A percentile compares a stretch with the other conserved stretches of the same genome.
These are phyloP conservation scores for Junco hyemalis DNA, from an alignment of 2,113 vertebrate genomes.

Conservation along the genomic window DNA sequence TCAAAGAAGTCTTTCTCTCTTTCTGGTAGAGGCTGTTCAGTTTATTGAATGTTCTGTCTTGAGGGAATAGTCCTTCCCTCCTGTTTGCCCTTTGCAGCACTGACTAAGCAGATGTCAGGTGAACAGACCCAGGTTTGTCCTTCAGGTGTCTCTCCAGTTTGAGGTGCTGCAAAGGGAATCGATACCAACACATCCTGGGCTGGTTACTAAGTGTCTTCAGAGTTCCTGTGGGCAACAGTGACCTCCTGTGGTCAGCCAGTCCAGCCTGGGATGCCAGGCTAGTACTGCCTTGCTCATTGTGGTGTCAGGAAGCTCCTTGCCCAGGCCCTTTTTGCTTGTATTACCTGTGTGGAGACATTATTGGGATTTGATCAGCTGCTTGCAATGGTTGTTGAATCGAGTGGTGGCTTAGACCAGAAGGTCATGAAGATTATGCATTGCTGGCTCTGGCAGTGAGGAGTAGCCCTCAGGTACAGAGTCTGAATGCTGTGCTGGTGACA, in stretches of 20 bases:
- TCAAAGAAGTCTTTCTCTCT: not conserved
- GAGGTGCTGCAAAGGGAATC: not conserved
- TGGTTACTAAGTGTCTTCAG: not conserved
- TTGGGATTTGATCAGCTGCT: not conserved
- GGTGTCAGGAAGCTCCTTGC: not conserved
- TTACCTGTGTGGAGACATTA: not conserved
- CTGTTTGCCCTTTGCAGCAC: not conserved
- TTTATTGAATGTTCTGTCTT: not conserved
- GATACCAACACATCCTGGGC: not conserved
- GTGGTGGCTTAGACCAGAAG: not conserved
- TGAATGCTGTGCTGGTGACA: not conserved
- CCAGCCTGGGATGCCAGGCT: not conserved
- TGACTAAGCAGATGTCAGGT: not conserved
- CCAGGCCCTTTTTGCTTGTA: not conserved
- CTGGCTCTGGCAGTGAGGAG: not conserved
- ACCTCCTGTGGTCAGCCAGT: conserved; percentile 46
- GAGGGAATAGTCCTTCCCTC: not conserved
- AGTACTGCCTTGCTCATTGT: fast-evolving
- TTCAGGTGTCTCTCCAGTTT: not conserved
- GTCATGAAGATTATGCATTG: not conserved
- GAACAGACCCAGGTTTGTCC: not conserved
- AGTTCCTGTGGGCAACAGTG: conserved; percentile 20
- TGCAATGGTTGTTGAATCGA: not conserved
- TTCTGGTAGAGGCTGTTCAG: not conserved
- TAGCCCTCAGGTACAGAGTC: not conserved